phyloP scores from a whole-genome alignment of 2,888 invertebrate species.

The Beris morrisii region DNA sequence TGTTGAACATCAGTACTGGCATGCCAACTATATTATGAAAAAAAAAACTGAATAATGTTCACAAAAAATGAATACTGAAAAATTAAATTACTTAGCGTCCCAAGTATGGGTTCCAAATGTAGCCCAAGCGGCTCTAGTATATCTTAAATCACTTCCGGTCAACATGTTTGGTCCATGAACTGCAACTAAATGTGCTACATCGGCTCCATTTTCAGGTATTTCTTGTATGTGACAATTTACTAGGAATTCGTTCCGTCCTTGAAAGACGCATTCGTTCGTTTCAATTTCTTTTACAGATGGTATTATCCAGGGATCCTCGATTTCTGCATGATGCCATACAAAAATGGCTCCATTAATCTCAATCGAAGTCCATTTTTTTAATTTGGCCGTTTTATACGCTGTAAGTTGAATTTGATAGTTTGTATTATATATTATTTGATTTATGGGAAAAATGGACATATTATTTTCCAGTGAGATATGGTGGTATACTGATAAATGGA shows the following conservation, averaged over 20 bases:
- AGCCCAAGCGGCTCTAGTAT: constrained; percentile 49
- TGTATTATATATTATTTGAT: too few relatives aligned
- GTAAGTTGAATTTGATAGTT: constrained; percentile 28
- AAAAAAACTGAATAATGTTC: neutral
- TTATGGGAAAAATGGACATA: too few relatives aligned
- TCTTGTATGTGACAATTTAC: constrained; percentile 77
- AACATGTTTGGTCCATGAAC: constrained; percentile 71
- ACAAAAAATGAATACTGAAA: neutral
- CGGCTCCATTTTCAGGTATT: constrained; percentile 88
- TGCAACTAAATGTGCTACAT: constrained; percentile 76
- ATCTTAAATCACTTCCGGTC: constrained; percentile 56
- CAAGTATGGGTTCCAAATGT: constrained; percentile 61
- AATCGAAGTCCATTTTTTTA: constrained; percentile 68
- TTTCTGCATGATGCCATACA: constrained; percentile 81
- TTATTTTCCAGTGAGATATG: too few relatives aligned
- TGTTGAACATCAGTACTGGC: constrained; percentile 50
- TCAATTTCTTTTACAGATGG: constrained; percentile 61
- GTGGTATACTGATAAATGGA: too few relatives aligned
- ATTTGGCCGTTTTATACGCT: constrained; percentile 71
- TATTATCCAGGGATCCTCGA: constrained; percentile 70
- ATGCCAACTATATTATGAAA: constrained; percentile 55
- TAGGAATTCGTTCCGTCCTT: constrained; percentile 77
- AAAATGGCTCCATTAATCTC: constrained; percentile 77
- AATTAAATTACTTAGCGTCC: constrained; percentile 56
- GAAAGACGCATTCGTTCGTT: constrained; percentile 63